phyloP scores from a whole-genome alignment of 2,797 vertebrate species.

The Scolopax bukidnonensis region DNA sequence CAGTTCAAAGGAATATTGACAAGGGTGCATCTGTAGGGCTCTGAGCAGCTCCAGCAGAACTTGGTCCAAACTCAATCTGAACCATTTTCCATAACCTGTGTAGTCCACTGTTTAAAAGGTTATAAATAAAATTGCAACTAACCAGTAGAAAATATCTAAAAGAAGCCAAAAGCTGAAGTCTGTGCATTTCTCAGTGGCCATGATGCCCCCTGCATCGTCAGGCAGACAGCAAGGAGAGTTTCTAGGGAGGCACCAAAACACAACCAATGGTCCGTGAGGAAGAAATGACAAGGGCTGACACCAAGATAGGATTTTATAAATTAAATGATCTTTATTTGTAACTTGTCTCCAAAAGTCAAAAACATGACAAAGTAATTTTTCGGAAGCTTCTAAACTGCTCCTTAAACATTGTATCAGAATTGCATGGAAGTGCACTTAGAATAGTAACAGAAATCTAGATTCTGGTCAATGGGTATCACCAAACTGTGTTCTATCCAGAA shows the following conservation, averaged over 20 bases:
- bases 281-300: neutral
- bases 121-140: neutral
- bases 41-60: neutral
- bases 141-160: neutral
- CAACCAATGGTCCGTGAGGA: accelerated
- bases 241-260: neutral
- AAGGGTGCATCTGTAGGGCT: neutral
- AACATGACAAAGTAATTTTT: constrained; percentile 64
- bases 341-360: constrained; percentile 71
- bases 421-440: constrained; percentile 78
- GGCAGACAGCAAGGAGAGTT: neutral
- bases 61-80: neutral
- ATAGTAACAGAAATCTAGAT: constrained; percentile 40
- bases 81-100: neutral
- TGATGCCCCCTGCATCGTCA: neutral
- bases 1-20: neutral
- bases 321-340: constrained; percentile 78
- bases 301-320: constrained; percentile 59
- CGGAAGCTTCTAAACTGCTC: constrained; percentile 47
- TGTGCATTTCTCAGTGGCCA: neutral
- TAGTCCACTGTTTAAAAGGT: neutral
- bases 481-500: neutral
- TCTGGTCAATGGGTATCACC: neutral
- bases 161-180: neutral
- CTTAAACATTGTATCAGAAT: constrained; percentile 68